Percentiles rank a stretch among this genome's conserved stretches.
Evolutionary conservation across 2,888 invertebrate genomes (phyloP).

Genomic region (Dryococelus australis): DNA sequence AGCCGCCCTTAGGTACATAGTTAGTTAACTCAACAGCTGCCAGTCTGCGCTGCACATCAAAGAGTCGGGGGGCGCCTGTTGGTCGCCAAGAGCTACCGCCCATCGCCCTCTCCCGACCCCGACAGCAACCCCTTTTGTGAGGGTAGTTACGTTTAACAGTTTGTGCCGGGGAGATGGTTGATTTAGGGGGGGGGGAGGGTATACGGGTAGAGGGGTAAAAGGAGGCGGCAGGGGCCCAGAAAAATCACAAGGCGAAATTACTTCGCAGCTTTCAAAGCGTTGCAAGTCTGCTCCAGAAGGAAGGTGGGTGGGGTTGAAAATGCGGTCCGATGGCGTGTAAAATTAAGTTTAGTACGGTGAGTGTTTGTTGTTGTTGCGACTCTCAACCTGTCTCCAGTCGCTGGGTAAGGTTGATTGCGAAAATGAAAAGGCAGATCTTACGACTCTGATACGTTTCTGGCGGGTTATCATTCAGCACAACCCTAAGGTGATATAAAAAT

Average conservation of each 20-base stretch:
- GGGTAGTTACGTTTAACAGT: background rate
- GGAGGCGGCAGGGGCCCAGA: background rate
- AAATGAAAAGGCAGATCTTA: too few species aligned
- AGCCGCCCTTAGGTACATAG: background rate
- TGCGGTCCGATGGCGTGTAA: background rate
- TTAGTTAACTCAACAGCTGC: background rate
- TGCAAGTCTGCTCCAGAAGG: background rate
- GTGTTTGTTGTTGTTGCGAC: too few species aligned
- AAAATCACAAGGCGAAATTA: background rate
- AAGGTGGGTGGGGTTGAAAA: background rate
- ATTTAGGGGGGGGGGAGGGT: too few species aligned
- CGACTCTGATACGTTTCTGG: too few species aligned
- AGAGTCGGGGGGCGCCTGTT: background rate
- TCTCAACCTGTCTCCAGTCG: too few species aligned
- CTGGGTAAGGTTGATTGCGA: too few species aligned
- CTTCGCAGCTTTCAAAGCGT: conserved; percentile 1
- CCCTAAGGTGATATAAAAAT: too few species aligned
- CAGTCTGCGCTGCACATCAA: conserved; percentile 10
- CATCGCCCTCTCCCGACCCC: background rate
- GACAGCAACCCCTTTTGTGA: background rate
- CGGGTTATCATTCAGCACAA: too few species aligned
- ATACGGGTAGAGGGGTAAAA: too few species aligned
- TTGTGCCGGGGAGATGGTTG: background rate
- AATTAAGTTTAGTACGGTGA: background rate
- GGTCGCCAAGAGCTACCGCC: background rate